Conservation (phyloP, 2,888 invertebrate species). For the Hirtodrosophila trivittata region DNA sequence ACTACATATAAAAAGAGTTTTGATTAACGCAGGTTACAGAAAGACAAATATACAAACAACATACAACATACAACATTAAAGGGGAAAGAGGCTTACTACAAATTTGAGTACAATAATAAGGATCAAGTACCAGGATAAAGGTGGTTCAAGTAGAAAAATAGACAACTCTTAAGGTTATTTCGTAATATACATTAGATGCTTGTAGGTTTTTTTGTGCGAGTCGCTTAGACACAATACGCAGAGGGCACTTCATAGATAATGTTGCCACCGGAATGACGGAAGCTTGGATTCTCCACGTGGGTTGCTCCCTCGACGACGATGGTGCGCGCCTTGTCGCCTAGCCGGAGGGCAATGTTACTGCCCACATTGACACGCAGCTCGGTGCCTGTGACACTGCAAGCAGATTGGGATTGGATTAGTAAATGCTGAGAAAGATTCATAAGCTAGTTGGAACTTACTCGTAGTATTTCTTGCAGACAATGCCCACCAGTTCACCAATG, state of each 20-base stretch:
- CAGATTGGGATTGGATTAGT: conserved; percentile 23
- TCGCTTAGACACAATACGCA: conserved; percentile 80
- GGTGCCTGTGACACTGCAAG: conserved; percentile 87
- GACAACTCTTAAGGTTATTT: conserved; percentile 28
- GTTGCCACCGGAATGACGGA: conserved; percentile 80
- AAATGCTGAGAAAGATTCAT: neutral
- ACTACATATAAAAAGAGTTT: conserved; percentile 14
- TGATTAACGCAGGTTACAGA: conserved; percentile 20
- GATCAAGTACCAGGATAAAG: neutral
- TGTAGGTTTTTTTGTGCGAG: neutral
- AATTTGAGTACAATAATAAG: conserved; percentile 8
- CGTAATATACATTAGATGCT: conserved; percentile 57
- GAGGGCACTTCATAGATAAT: conserved; percentile 84
- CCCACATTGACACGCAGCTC: conserved; percentile 90
- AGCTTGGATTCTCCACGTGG: conserved; percentile 81
- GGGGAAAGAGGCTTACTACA: conserved; percentile 12
- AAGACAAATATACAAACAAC: conserved; percentile 27
- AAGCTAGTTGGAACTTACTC: conserved; percentile 86
- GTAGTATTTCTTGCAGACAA: conserved; percentile 89
- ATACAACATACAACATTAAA: conserved; percentile 18
- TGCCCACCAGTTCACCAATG: conserved; percentile 94
- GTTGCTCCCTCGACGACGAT: conserved; percentile 82
- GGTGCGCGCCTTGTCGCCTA: conserved; percentile 90
- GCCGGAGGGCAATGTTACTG: conserved; percentile 90
- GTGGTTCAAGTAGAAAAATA: conserved; percentile 6